Percentiles rank a stretch among this genome's conserved stretches.
Conservation (phyloP, 1,140 invertebrate species). For the Trachelipus rathkii region DNA sequence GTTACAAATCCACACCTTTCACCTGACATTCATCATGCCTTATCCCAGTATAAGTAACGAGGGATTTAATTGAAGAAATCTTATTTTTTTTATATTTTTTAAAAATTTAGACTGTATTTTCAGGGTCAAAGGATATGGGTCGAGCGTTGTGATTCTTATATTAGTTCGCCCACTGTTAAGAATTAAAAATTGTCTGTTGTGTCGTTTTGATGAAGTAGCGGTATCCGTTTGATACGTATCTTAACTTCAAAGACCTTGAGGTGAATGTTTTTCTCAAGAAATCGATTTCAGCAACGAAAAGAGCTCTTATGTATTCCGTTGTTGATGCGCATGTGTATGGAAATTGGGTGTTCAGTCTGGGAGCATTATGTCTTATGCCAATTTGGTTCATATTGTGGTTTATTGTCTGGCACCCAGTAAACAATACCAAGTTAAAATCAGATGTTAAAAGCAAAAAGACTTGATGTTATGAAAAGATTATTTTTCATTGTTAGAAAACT, state of each 20-base stretch:
- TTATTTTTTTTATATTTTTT: neutral
- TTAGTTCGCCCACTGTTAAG: conserved; percentile 65
- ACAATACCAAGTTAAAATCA: neutral
- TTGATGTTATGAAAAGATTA: no score
- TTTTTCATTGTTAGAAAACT: no score
- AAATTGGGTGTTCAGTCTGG: conserved; percentile 62
- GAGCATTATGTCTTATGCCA: conserved; percentile 58
- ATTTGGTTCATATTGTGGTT: conserved; percentile 61
- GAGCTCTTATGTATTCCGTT: conserved; percentile 71
- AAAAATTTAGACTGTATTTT: conserved; percentile 48
- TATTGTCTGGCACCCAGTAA: neutral
- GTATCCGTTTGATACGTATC: conserved; percentile 58
- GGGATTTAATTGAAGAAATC: neutral
- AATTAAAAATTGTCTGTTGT: conserved; percentile 60
- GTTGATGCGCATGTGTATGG: conserved; percentile 74
- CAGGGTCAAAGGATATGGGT: conserved; percentile 49
- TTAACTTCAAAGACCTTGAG: conserved; percentile 58
- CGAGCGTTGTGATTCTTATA: conserved; percentile 58
- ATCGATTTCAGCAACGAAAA: conserved; percentile 63
- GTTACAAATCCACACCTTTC: no score
- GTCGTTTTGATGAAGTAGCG: no score
- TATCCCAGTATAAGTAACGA: no score
- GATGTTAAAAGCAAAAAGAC: no score
- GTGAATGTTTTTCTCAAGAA: conserved; percentile 53
- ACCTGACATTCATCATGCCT: no score